Conservation (phyloP, 2,888 invertebrate genomes). For the Andrena trimmerana region DNA sequence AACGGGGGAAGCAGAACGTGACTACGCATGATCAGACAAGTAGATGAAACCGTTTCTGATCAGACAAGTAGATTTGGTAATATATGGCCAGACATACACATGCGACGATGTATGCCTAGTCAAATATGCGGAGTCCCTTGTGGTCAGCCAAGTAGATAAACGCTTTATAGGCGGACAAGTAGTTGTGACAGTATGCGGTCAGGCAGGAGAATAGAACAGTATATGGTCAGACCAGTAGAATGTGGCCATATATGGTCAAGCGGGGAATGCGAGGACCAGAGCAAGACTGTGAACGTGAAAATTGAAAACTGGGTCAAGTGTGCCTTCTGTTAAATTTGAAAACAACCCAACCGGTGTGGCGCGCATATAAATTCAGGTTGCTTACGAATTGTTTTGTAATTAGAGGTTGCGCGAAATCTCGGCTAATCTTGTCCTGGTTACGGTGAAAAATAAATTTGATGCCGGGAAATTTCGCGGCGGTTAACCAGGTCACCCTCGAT, state of each 20-base stretch:
- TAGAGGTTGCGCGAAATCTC: conserved; percentile 21
- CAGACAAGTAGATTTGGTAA: neutral
- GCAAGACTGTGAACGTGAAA: neutral
- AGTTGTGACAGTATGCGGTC: neutral
- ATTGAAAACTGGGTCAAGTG: conserved; percentile 12
- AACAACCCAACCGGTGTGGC: neutral
- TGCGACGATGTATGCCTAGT: neutral
- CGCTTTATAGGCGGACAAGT: neutral
- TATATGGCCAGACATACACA: neutral
- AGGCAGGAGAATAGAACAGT: neutral
- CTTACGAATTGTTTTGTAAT: conserved; percentile 40
- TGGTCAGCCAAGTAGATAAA: neutral
- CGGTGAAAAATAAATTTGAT: conserved; percentile 37
- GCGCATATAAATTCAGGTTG: neutral
- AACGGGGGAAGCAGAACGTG: neutral
- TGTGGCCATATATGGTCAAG: neutral
- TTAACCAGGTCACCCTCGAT: conserved; percentile 60
- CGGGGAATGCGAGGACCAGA: neutral
- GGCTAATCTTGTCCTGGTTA: neutral
- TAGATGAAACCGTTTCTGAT: neutral
- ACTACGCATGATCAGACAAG: neutral
- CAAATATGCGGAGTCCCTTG: neutral
- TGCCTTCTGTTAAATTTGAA: neutral
- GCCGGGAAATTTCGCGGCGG: conserved; percentile 28
- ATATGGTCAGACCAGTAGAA: conserved; percentile 4